Evolutionary conservation across 2,113 vertebrate species (phyloP), one percentile per base, ranked within the genome.

Genomic region (Vanacampus margaritifer): DNA sequence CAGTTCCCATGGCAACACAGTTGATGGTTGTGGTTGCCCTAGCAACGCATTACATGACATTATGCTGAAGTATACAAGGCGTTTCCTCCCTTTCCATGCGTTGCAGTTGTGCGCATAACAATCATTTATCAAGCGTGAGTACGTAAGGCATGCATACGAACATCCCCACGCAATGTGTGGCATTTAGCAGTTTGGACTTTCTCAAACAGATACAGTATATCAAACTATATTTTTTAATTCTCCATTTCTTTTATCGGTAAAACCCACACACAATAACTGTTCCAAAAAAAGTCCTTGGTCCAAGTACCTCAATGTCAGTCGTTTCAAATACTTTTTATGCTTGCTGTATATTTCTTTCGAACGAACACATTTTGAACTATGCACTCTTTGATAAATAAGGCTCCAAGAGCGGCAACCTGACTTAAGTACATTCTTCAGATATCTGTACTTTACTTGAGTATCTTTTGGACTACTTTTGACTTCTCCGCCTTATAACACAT

Each of bases 1-100:
- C 83, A 85, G 91, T 92, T 91, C 86, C 89, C 86, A 92, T 92
- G 81, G 90, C 82, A 93, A 92, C 90, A 6, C 83, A 86, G 83
- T 84, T 88, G 89, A 91, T 86, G 86, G 88, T 91, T 89, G 89
- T 90, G 85, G 88, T 79, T 63, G 76, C 87, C 88, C 91, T 92
- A 83, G 90, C 82, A 91, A 91, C 91, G 79, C 80, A 60, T 89
- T 85, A 81, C 80, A 84, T 86, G 62, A 73, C 45, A 79, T 82
- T 77, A 79, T 56, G 26, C 32, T 48, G 46, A 41, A 23, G 69
- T 79, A 75, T 60, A 60, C 32, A 13, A 60, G 53, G 36, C 59
- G 10, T 13, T 21, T 21, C 11, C 10, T 41, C 59, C 59, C 36
- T 39, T 61, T 68, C 51, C 68, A 23, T n/a, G 19, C 63, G 71